Evolutionary conservation across 2,888 invertebrate species (phyloP), one percentile per base, ranked within the genome.

Genomic region (Diplolepis rosae): DNA sequence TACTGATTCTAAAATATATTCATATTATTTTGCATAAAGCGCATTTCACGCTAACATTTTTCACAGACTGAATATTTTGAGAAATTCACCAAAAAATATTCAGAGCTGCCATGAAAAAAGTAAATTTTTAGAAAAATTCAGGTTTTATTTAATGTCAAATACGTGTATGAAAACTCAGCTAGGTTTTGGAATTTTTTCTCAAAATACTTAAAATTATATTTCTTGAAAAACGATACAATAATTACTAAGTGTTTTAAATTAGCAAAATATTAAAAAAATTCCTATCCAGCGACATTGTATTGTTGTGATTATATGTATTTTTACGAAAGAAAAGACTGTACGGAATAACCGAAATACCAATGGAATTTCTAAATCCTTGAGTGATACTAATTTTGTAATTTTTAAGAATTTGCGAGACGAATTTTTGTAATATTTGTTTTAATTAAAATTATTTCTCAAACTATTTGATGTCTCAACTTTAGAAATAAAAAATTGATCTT

Each of bases 161-260:
- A n/a, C n/a, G n/a, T n/a, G n/a, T n/a, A n/a, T n/a, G n/a, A n/a
- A n/a, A n/a, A n/a, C n/a, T n/a, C n/a, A 32, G 32, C 32, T 32
- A n/a, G n/a, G n/a, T 32, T 9, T 48, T 22, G 2, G 9, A 24
- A 39, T 27, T 61, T 61, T 39, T 24, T 61, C 39, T 42, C 39
- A 24, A 61, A 24, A 13, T 27, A 18, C 2, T 4, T 9, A 39
- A 22, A 32, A 11, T 32, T 15, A 2, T 13, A 39, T 61, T 39
- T 61, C 39, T 61, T 42, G n/a, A 1, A 24, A 39, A 39, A 61
- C 7, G 39, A 42, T 61, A 39, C 39, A 61, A 27, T 61, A 39
- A 50, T 18, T 24, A 61, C n/a, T 61, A 24, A 27, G 24, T 61
- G 61, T 61, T 61, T 61, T 42, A 13, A 42, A 61, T 61, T n/a